phyloP scores from a whole-genome alignment of 1,140 invertebrate genomes.

The Leptoteleia sp. region DNA sequence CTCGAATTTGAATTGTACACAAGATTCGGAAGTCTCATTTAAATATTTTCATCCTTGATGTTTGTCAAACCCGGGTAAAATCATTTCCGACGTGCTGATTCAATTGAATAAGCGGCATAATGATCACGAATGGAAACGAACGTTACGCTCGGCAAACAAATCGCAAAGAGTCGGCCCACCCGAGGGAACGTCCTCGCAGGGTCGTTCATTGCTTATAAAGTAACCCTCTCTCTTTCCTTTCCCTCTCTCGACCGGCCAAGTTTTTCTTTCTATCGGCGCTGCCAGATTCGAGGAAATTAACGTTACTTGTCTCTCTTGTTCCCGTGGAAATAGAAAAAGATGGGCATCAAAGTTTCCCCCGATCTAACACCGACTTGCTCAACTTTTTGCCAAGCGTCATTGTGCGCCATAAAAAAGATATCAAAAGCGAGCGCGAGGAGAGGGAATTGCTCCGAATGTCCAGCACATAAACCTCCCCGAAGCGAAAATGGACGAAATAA shows the following conservation, averaged over 20 bases:
- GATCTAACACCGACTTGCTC: no score
- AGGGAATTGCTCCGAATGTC: slow-evolving; percentile 30
- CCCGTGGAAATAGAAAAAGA: no score
- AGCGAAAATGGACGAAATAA: slow-evolving; percentile 57
- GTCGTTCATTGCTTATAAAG: slow-evolving; percentile 32
- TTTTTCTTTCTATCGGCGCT: no score
- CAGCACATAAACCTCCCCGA: slow-evolving; percentile 34
- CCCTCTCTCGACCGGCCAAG: neutral
- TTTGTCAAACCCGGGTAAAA: slow-evolving; percentile 49
- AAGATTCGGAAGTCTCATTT: slow-evolving; percentile 54
- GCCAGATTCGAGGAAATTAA: no score
- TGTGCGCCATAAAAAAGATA: slow-evolving; percentile 60
- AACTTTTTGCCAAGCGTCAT: slow-evolving; percentile 22
- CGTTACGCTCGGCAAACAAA: slow-evolving; percentile 25
- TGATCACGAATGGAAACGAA: slow-evolving; percentile 33
- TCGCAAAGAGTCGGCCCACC: slow-evolving; percentile 10
- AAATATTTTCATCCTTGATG: slow-evolving; percentile 51
- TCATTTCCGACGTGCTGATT: slow-evolving; percentile 50
- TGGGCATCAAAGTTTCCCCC: no score
- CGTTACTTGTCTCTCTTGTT: no score
- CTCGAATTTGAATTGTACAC: slow-evolving; percentile 46
- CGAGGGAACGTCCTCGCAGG: slow-evolving; percentile 16
- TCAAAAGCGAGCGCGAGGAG: slow-evolving; percentile 49
- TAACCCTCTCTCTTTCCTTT: no score
- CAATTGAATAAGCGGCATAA: slow-evolving; percentile 50